Evolutionary conservation across 2,113 vertebrate genomes (phyloP).

Genomic region (Halichoerus grypus): DNA sequence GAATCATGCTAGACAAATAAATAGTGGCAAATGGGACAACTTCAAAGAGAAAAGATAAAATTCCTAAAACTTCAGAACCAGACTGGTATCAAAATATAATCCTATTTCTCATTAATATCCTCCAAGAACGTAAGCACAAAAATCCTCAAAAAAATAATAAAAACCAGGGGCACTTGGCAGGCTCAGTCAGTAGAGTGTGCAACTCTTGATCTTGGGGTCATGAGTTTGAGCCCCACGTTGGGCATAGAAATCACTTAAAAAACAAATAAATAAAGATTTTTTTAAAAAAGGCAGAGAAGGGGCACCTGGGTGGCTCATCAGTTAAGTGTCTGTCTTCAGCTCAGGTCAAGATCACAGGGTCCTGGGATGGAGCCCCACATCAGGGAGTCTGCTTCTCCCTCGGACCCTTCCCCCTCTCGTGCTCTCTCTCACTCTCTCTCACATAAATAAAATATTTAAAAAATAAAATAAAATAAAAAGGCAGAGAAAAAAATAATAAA

Average conservation of each 20-base stretch:
- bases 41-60: conserved; percentile 37
- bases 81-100: neutral
- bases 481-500: neutral
- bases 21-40: neutral
- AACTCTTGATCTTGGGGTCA: neutral
- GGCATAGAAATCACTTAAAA: neutral
- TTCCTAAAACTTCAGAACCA: neutral
- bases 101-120: neutral
- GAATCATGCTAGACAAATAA: neutral
- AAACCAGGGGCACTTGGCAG: neutral
- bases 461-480: too few species aligned
- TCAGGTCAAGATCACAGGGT: too few species aligned
- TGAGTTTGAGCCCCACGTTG: neutral
- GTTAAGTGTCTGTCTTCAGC: too few species aligned
- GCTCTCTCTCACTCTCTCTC: too few species aligned
- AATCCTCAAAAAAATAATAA: neutral
- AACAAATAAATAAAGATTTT: neutral
- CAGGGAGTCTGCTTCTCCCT: too few species aligned
- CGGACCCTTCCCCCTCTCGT: too few species aligned
- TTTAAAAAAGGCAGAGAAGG: neutral
- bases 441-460: too few species aligned
- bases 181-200: neutral
- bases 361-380: too few species aligned
- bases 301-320: too few species aligned
- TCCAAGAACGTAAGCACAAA: neutral